phyloP scores from a whole-genome alignment of 1,140 invertebrate genomes.

The Prorops nasuta region DNA sequence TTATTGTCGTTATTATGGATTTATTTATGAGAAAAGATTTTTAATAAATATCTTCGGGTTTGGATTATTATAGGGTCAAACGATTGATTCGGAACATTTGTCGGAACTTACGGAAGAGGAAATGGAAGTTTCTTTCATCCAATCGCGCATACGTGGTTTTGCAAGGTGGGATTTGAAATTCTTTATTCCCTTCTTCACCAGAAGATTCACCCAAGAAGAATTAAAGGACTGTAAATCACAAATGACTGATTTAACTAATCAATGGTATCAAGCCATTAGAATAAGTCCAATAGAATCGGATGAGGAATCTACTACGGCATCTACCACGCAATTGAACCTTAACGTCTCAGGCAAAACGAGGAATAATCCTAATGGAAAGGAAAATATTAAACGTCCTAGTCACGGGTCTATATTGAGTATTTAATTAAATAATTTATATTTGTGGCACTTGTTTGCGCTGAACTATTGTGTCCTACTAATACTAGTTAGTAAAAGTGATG shows the following conservation, averaged over 20 bases:
- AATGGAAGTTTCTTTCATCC: conserved; percentile 72
- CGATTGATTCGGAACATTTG: conserved; percentile 93
- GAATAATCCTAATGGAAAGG: conserved; percentile 23
- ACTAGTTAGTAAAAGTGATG: no score
- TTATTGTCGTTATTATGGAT: no score
- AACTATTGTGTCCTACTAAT: no score
- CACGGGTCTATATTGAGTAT: conserved; percentile 52
- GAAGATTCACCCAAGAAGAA: conserved; percentile 92
- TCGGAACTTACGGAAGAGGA: conserved; percentile 96
- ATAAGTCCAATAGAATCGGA: conserved; percentile 75
- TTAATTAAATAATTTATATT: conserved; percentile 36
- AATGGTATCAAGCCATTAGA: conserved; percentile 93
- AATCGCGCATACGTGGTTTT: conserved; percentile 77
- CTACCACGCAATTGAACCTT: conserved; percentile 42
- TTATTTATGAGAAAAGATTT: not conserved
- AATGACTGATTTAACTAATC: conserved; percentile 93
- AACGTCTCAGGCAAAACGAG: conserved; percentile 26
- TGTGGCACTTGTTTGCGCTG: no score
- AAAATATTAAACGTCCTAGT: conserved; percentile 44
- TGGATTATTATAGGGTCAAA: conserved; percentile 74
- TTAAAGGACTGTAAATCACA: conserved; percentile 92
- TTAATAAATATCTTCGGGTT: not conserved
- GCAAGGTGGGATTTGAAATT: conserved; percentile 89
- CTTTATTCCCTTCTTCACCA: conserved; percentile 92
- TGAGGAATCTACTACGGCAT: conserved; percentile 56